These are phyloP conservation scores for Rhopalosiphum maidis DNA, from an alignment of 1,140 invertebrate genomes.

Conservation along the genomic window DNA sequence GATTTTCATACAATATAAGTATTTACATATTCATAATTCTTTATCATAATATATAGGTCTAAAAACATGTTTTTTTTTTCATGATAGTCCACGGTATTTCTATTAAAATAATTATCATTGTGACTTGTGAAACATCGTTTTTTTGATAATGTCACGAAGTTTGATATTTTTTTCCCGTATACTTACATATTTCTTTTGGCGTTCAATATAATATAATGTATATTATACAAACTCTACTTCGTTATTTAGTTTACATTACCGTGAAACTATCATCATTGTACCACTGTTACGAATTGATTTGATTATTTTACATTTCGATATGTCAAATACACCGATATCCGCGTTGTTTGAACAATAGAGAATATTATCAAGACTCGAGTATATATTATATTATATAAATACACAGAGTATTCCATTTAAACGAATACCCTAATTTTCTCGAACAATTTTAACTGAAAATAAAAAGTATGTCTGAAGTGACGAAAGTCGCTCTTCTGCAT, in stretches of 20 bases:
- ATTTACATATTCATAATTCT: no score
- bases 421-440: background rate
- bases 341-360: background rate
- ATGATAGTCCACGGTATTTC: no score
- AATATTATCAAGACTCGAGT: background rate
- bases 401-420: background rate
- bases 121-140: background rate
- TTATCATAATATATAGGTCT: no score
- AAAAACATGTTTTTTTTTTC: no score
- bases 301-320: background rate
- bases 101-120: no score
- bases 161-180: background rate
- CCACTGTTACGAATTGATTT: background rate
- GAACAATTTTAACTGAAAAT: background rate
- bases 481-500: no score
- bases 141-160: background rate
- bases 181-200: background rate
- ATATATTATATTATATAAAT: background rate
- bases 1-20: no score
- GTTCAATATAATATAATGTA: background rate
- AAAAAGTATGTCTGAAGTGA: background rate
- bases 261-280: background rate
- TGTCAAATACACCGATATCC: background rate
- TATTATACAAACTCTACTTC: background rate
- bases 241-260: background rate